Conservation (phyloP, 1,140 invertebrate species). For the Venturia canescens region DNA sequence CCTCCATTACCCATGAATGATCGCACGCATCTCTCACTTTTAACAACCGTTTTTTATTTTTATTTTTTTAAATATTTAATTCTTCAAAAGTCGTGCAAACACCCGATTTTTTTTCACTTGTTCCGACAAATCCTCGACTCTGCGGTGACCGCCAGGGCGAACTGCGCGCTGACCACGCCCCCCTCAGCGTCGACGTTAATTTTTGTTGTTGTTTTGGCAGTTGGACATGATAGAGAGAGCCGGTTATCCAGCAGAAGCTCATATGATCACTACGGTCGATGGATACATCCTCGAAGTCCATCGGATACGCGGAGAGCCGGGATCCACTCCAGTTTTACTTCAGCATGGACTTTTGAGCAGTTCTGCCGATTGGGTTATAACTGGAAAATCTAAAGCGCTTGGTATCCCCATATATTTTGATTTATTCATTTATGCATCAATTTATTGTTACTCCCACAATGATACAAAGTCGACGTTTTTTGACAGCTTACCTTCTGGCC, state of each 20-base stretch:
- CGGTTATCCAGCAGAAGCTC: conserved; percentile 84
- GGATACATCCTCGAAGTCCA: conserved; percentile 86
- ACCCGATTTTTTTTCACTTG: no score
- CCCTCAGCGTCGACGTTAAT: no score
- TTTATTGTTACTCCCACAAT: background rate
- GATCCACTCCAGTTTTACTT: conserved; percentile 75
- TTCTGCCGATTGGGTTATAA: conserved; percentile 82
- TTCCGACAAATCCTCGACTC: no score
- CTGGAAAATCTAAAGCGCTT: conserved; percentile 80
- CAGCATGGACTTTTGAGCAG: conserved; percentile 85
- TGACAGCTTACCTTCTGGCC: conserved; percentile 74
- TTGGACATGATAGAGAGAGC: conserved; percentile 80
- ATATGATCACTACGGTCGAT: conserved; percentile 82
- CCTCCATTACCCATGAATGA: no score
- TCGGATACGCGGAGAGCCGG: conserved; percentile 80
- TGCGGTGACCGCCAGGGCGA: no score
- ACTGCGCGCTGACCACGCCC: no score
- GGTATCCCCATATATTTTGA: conserved; percentile 70
- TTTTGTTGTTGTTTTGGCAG: conserved; percentile 63
- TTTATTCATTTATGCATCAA: background rate
- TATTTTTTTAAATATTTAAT: no score
- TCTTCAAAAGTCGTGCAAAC: no score
- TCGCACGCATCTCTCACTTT: no score
- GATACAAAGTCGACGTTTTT: background rate
- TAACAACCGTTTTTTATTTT: no score